Conservation (phyloP, 2,888 invertebrate genomes). For the Nephrocerus scutellatus region DNA sequence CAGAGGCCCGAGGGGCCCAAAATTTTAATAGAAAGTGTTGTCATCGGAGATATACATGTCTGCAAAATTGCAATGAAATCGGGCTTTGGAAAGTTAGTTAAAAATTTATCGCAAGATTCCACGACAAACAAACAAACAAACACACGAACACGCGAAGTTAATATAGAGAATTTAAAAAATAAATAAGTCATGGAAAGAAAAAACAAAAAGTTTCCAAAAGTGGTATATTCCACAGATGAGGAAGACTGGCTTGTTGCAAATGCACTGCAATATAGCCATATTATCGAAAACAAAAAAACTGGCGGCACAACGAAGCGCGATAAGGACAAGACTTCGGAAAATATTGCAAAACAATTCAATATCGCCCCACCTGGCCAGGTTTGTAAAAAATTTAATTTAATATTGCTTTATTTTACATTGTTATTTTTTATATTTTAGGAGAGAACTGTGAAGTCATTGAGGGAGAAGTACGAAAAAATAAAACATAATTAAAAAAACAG, state of each 20-base stretch:
- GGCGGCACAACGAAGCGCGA: slow-evolving; percentile 5
- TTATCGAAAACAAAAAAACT: slow-evolving; percentile 6
- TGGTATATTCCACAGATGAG: slow-evolving; percentile 2
- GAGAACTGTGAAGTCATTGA: neutral
- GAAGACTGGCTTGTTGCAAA: slow-evolving; percentile 6
- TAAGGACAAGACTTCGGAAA: slow-evolving; percentile 6
- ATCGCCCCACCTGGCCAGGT: slow-evolving; percentile 2
- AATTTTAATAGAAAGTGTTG: no score
- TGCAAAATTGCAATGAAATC: no score
- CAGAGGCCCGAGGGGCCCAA: no score
- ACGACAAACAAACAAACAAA: no score
- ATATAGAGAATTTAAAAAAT: no score
- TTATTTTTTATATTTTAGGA: neutral
- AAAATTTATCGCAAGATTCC: no score
- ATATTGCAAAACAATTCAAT: slow-evolving; percentile 6
- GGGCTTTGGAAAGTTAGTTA: no score
- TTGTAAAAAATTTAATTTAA: no score
- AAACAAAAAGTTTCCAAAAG: slow-evolving; percentile 2
- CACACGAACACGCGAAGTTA: no score
- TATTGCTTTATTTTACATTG: no score
- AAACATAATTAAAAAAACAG: slow-evolving; percentile 3
- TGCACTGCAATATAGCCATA: neutral
- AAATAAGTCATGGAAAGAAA: no score
- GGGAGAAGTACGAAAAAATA: slow-evolving; percentile 1
- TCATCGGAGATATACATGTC: no score